phyloP scores from a whole-genome alignment of 1,140 invertebrate species.

The Ceratina calcarata region DNA sequence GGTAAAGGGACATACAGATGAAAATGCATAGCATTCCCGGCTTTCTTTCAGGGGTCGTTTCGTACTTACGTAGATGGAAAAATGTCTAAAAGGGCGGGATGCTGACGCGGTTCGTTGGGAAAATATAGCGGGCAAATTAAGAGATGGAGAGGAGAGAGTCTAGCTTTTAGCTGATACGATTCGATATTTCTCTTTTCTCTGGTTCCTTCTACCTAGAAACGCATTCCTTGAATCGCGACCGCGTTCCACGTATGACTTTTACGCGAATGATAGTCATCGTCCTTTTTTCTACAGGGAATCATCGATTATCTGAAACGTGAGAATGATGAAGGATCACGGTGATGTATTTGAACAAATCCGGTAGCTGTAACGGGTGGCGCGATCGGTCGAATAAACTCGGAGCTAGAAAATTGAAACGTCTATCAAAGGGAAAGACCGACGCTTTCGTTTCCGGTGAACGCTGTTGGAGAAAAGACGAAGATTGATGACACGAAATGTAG shows the following conservation, averaged over 20 bases:
- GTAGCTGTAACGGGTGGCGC: neutral
- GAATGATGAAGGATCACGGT: neutral
- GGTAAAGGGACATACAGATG: neutral
- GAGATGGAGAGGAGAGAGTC: neutral
- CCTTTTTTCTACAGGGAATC: neutral
- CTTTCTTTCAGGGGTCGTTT: constrained; percentile 56
- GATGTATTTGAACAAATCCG: constrained; percentile 34
- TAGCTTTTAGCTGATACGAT: constrained; percentile 47
- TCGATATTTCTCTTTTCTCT: constrained; percentile 29
- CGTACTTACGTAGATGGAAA: constrained; percentile 53
- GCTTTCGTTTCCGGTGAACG: neutral
- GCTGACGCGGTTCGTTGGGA: constrained; percentile 45
- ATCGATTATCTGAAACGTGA: neutral
- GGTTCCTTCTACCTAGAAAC: neutral
- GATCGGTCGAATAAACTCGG: constrained; percentile 42
- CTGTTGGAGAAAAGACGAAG: constrained; percentile 8
- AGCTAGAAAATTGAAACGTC: constrained; percentile 48
- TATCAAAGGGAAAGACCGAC: constrained; percentile 1
- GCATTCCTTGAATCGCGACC: neutral
- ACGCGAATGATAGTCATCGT: too few relatives aligned
- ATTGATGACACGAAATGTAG: constrained; percentile 37
- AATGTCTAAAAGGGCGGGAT: constrained; percentile 49
- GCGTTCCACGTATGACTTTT: neutral
- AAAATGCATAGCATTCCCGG: constrained; percentile 29
- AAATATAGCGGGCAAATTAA: constrained; percentile 56